Evolutionary conservation across 2,113 vertebrate species (phyloP).

Genomic region (Catharus fuscescens): DNA sequence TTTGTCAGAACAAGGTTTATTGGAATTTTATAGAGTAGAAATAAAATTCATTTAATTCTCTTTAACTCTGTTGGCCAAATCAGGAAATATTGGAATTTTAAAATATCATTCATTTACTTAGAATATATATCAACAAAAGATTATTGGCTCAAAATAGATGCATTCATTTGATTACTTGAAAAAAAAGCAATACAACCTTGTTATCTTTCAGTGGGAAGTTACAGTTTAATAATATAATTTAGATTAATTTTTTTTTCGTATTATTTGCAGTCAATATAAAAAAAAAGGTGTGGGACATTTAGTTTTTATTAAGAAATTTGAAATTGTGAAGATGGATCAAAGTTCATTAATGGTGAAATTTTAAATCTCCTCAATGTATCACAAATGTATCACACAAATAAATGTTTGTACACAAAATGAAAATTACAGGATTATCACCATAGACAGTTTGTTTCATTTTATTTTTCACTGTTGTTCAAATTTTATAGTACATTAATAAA

Average conservation of each 20-base stretch:
- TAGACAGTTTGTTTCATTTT: neutral
- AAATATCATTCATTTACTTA: neutral
- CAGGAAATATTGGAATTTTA: neutral
- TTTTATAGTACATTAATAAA: neutral
- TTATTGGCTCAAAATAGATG: neutral
- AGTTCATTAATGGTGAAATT: neutral
- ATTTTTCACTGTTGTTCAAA: neutral
- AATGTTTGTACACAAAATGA: neutral
- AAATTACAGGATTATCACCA: neutral
- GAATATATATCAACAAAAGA: neutral
- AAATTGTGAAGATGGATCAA: neutral
- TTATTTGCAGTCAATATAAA: neutral
- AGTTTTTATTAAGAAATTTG: neutral
- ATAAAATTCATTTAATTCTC: neutral
- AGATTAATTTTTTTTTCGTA: neutral
- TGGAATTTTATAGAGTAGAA: neutral
- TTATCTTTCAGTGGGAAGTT: neutral
- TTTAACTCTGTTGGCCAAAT: neutral
- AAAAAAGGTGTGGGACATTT: neutral
- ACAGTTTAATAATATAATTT: neutral
- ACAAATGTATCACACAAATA: neutral
- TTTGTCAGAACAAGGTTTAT: neutral
- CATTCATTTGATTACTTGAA: neutral
- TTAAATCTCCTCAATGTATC: neutral
- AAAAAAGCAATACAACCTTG: neutral